Conservation (phyloP, 2,797 vertebrate species). For the Oreortyx pictus region DNA sequence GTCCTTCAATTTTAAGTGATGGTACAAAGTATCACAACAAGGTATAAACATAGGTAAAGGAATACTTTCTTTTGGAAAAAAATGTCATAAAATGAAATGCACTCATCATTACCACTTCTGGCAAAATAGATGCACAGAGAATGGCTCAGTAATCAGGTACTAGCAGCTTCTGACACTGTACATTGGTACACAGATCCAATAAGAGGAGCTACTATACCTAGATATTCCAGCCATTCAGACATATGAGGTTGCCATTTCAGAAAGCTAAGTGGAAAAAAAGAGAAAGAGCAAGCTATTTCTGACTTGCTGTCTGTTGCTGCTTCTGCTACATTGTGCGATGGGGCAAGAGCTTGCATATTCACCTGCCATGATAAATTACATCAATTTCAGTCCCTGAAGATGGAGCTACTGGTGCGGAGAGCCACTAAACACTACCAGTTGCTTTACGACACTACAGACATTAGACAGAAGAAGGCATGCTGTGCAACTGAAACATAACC, state of each 20-base stretch:
- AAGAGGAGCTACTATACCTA: conserved; percentile 47
- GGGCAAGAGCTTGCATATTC: conserved; percentile 70
- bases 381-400: conserved; percentile 69
- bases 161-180: neutral
- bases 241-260: neutral
- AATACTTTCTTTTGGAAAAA: neutral
- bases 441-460: conserved; percentile 42
- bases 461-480: conserved; percentile 10
- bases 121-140: neutral
- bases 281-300: neutral
- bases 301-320: neutral
- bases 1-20: neutral
- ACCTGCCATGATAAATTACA: conserved; percentile 73
- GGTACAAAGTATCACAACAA: neutral
- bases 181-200: conserved; percentile 5
- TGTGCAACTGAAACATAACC: neutral
- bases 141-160: conserved; percentile 6
- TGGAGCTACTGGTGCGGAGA: conserved; percentile 46
- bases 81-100: neutral
- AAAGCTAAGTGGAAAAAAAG: neutral
- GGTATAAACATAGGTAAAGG: neutral
- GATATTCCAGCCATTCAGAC: neutral
- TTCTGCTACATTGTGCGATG: conserved; percentile 27
- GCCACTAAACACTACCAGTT: conserved; percentile 62
- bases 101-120: neutral